phyloP scores from a whole-genome alignment of 2,113 vertebrate species.

The Mellivora capensis region DNA sequence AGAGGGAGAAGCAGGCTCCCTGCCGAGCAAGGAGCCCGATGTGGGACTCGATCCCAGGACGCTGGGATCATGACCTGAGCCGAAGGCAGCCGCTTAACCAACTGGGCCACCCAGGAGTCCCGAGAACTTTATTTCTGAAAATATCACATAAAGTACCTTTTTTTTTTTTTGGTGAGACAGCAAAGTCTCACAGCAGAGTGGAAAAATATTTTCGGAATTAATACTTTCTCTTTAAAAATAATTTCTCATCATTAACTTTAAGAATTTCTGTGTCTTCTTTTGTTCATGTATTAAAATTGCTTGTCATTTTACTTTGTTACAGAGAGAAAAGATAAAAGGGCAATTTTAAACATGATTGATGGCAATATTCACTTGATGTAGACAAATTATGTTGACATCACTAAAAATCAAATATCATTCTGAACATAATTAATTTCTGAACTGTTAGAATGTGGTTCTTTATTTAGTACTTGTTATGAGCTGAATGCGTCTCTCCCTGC shows the following conservation, averaged over 20 bases:
- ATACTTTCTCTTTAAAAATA: neutral
- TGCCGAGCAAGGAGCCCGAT: no score
- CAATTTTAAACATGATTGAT: neutral
- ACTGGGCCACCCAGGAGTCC: no score
- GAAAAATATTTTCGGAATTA: conserved; percentile 3
- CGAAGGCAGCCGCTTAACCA: no score
- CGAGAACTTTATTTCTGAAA: neutral
- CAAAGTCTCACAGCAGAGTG: neutral
- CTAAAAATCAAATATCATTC: neutral
- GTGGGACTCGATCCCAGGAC: no score
- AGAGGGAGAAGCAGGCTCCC: no score
- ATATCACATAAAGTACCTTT: neutral
- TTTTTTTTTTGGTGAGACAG: neutral
- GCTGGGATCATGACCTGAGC: no score
- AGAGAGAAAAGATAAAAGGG: neutral
- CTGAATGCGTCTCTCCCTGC: neutral
- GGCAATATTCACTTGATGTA: neutral
- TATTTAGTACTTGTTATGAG: neutral
- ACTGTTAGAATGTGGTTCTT: neutral
- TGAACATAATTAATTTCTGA: neutral
- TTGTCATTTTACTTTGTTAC: neutral
- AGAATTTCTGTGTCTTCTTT: neutral
- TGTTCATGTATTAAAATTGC: neutral
- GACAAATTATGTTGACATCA: neutral
- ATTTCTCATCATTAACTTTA: conserved; percentile 12